Evolutionary conservation across 1,140 invertebrate genomes (phyloP), one percentile per base, ranked within the genome.

Genomic region (Mycetomoellerius zeteki): DNA sequence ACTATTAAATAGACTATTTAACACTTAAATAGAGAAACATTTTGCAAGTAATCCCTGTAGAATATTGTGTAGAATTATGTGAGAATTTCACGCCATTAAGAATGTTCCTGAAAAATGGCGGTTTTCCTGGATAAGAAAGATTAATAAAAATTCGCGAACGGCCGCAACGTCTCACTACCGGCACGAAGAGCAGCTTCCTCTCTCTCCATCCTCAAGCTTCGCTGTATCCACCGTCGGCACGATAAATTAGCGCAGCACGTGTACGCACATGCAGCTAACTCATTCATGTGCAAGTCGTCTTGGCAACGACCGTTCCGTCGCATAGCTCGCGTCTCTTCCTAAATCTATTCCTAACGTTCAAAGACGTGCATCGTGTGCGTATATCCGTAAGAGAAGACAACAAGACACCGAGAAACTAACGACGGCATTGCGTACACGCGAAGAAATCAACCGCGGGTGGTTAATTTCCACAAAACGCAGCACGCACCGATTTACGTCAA

Each of bases 231-330:
- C 54, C 81, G 85, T 76, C 76, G 67, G 85, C 67, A 86, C 86
- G 89, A 92, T 94, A 95, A 95, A 95, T 94, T 93, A 94, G 92
- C 75, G 77, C 82, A 91, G 91, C 92, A 94, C 94, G 94, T 94
- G 93, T 93, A 92, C 89, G 89, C 92, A 78, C 91, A 90, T 90
- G 90, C 88, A 92, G 90, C 81, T 89, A 90, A 92, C 93, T 94
- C 94, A 95, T 95, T 95, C 94, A 95, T 95, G 92, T 92, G 89
- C 89, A 87, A 88, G 88, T 84, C 87, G 89, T 90, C 88, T 93
- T 93, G 93, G 93, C 92, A 94, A 89, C 91, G 77, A 30, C 21
- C 64, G 21, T 10, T 72, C 52, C 85, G 87, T 89, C 87, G 94
- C 93, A 94, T 94, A 93, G 82, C 91, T 94, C 91, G 91, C 84